phyloP scores from a whole-genome alignment of 2,797 vertebrate genomes.

The Limnodromus scolopaceus region DNA sequence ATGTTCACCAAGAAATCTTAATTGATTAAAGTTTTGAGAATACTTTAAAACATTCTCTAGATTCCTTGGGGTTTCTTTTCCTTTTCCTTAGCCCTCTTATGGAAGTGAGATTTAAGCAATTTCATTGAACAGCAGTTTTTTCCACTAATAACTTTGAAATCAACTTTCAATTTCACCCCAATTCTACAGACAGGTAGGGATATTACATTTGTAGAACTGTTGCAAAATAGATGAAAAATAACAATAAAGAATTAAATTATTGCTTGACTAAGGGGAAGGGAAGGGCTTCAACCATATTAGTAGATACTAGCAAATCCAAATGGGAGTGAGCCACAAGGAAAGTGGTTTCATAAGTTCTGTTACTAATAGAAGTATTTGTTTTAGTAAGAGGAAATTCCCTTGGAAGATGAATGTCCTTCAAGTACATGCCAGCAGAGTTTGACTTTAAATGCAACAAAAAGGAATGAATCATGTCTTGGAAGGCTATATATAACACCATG shows the following conservation, averaged over 20 bases:
- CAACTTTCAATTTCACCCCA: conserved; percentile 55
- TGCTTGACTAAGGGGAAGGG: conserved; percentile 6
- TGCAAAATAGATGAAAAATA: conserved; percentile 22
- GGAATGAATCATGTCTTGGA: conserved; percentile 58
- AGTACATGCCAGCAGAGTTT: conserved; percentile 41
- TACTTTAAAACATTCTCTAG: conserved; percentile 31
- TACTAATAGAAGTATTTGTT: conserved; percentile 54
- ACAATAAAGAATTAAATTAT: conserved; percentile 16
- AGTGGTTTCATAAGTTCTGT: conserved; percentile 51
- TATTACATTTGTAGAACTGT: conserved; percentile 28
- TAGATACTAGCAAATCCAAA: conserved; percentile 28
- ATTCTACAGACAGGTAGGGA: conserved; percentile 56
- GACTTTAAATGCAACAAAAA: conserved; percentile 59
- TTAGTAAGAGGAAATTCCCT: conserved; percentile 66
- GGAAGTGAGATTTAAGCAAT: conserved; percentile 60
- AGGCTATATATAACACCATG: conserved; percentile 48
- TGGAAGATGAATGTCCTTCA: conserved; percentile 64
- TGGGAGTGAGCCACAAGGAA: neutral
- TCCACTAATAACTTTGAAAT: conserved; percentile 58
- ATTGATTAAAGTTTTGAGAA: conserved; percentile 19
- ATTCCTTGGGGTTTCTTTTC: conserved; percentile 58
- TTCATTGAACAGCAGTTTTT: conserved; percentile 60
- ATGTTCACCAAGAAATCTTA: neutral
- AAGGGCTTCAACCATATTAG: neutral
- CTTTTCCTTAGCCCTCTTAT: conserved; percentile 52